Evolutionary conservation across 2,888 invertebrate species (phyloP), one percentile per base, ranked within the genome.

Genomic region (Cyaniris semiargus): DNA sequence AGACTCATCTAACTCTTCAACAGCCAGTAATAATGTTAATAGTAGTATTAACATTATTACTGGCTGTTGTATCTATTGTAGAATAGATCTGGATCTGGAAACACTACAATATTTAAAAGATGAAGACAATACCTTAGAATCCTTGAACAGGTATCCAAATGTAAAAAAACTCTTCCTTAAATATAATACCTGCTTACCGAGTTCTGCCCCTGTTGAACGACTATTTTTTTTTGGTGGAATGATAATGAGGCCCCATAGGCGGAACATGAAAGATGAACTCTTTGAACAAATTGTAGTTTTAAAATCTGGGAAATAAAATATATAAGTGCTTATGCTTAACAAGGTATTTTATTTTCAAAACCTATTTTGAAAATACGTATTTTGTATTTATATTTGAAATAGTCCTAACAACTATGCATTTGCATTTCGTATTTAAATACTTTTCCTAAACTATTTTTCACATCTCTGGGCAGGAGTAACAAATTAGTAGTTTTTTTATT

Each of bases 371-470:
- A 34, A 56, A 56, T 56, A 56, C 18, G 53, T 56, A 56, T 56
- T 56, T 44, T 44, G 44, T 13, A 44, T 44, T 44, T 44, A 44
- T 10, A 44, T 44, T 44, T 44, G 44, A 44, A 44, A 34, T 34
- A 34, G 31, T 34, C 31, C 31, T 34, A 44, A 44, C 44, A 10
- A 44, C 10, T 44, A 10, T 44, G 44, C 10, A 44, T 44, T 56
- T 56, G 53, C 18, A 56, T 56, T 56, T 56, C n/a, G 53, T 56
- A 56, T 56, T 56, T 56, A 56, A 56, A 56, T 56, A 56, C 53
- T 56, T 56, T 56, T 56, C 5, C 15, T 56, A 56, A 18, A 56
- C 18, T 5, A 56, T 56, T 56, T 56, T 56, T 56, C 7, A 56
- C 18, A 56, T 56, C 53, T 56, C 53, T 53, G 53, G n/a, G n/a